Base-by-base conservation (phyloP, 2,797 vertebrate genomes). In the Scomberomorus guttatus region DNA sequence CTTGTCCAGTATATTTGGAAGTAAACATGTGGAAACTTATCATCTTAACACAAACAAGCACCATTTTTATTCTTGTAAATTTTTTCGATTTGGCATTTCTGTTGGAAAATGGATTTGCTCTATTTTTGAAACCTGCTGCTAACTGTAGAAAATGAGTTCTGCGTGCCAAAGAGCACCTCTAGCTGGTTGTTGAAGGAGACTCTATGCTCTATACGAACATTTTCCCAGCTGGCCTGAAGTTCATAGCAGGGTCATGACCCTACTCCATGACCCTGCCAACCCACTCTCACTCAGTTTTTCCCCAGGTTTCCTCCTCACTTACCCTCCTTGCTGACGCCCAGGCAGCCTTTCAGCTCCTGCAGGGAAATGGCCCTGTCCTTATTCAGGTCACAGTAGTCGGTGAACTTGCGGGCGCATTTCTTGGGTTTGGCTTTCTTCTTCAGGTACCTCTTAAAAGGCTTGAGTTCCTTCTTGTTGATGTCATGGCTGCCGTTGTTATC, bases 371-470 rank as follows among this genome's bases (percentile, higher is more conserved):
- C 96, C 90, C 96, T 97, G 95, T 99, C 98, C 91, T 98, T 98
- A 92, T 99, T 99, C 90, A 99, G 95, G 94, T 99, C 98, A 50
- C 98, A 99, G 95, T 99, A 99, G 95, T 99, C 98, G 0, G 94
- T 96, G 94, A 99, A 99, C 80, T 97, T 98, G 80, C 98, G 97
- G 71, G 96, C 96, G 3, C 98, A 99, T 93, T 98, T 97, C 95
- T 98, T 99, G 89, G 98, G 98, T 87, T 98, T 99, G 89, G 98
- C 98, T 96, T 99, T 99, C 95, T 98, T 99, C 96, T 98, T 99
- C 79, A 99, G 96, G 0, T 98, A 99, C 81, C 96, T 96, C 92
- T 99, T 99, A 87, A 99, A 98, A 20, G 97, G 98, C 87, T 99
- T 99, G 80, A 98, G 96, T 87, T 99, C 98, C 77, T 98, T 96